A percentile compares a stretch with the other conserved stretches of the same genome.
phyloP scores from a whole-genome alignment of 1,140 invertebrate species.

The Papilio glaucus region DNA sequence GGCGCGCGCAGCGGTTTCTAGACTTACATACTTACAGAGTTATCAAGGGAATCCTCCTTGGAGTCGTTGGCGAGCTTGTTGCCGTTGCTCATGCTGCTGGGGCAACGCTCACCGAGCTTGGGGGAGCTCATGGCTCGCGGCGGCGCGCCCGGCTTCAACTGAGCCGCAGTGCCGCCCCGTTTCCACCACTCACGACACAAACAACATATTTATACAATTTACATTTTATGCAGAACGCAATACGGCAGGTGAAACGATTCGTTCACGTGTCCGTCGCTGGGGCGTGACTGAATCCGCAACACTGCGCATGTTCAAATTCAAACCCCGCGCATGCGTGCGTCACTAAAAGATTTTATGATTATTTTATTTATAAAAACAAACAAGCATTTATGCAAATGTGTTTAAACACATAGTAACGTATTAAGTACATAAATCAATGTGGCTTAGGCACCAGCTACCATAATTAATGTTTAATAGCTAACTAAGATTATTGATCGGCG shows the following conservation, averaged over 20 bases:
- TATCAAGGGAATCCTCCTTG: slow-evolving; percentile 75
- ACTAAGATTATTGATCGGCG: too few species aligned
- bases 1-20: not conserved
- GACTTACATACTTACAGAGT: slow-evolving; percentile 63
- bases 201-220: slow-evolving; percentile 14
- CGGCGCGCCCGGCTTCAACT: slow-evolving; percentile 27
- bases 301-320: slow-evolving; percentile 45
- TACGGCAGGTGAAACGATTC: not conserved
- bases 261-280: not conserved
- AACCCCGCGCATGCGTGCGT: slow-evolving; percentile 44
- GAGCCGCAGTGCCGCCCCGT: slow-evolving; percentile 1
- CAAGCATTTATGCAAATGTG: too few species aligned
- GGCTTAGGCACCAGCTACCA: too few species aligned
- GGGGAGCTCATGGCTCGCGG: slow-evolving; percentile 70
- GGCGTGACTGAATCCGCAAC: slow-evolving; percentile 45
- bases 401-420: not conserved
- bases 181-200: not conserved
- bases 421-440: not conserved
- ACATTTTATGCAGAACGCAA: slow-evolving; percentile 13
- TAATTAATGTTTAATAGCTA: too few species aligned
- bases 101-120: slow-evolving; percentile 71
- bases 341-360: too few species aligned
- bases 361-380: too few species aligned
- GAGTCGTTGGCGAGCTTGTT: slow-evolving; percentile 69
- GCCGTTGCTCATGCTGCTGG: slow-evolving; percentile 69